Conservation (phyloP, 2,888 invertebrate genomes). For the Mythimna ferrago region DNA sequence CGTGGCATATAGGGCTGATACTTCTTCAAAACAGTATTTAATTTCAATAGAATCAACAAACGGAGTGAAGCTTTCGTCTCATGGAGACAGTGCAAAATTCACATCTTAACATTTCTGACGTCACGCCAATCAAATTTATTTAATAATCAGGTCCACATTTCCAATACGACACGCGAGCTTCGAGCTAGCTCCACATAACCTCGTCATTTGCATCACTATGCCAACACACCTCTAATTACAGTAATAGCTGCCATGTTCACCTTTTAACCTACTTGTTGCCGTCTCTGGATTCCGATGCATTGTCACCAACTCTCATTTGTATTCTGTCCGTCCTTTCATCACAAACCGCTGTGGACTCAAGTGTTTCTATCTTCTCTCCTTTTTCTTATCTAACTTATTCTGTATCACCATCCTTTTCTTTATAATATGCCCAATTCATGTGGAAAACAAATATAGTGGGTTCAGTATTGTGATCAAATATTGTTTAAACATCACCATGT, state of each 20-base stretch:
- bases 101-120: conserved; percentile 16
- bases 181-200: conserved; percentile 56
- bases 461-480: conserved; percentile 79
- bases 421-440: conserved; percentile 80
- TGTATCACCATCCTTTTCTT: conserved; percentile 75
- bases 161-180: conserved; percentile 42
- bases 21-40: conserved; percentile 2
- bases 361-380: conserved; percentile 80
- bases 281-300: conserved; percentile 84
- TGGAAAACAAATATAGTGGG: conserved; percentile 79
- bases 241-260: conserved; percentile 85
- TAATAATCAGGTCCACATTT: conserved; percentile 39
- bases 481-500: conserved; percentile 74
- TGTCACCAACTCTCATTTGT: conserved; percentile 83
- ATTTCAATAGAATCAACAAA: conserved; percentile 10
- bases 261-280: conserved; percentile 88
- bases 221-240: conserved; percentile 84
- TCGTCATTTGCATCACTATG: conserved; percentile 81
- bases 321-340: conserved; percentile 79
- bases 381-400: conserved; percentile 66
- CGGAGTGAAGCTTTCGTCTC: neutral
- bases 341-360: conserved; percentile 83
- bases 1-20: conserved; percentile 32
- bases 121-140: conserved; percentile 29
- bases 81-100: conserved; percentile 3